A percentile compares a stretch with the other conserved stretches of the same genome.
Evolutionary conservation across 2,113 vertebrate genomes (phyloP).

Genomic region (Microcebus jonahi): DNA sequence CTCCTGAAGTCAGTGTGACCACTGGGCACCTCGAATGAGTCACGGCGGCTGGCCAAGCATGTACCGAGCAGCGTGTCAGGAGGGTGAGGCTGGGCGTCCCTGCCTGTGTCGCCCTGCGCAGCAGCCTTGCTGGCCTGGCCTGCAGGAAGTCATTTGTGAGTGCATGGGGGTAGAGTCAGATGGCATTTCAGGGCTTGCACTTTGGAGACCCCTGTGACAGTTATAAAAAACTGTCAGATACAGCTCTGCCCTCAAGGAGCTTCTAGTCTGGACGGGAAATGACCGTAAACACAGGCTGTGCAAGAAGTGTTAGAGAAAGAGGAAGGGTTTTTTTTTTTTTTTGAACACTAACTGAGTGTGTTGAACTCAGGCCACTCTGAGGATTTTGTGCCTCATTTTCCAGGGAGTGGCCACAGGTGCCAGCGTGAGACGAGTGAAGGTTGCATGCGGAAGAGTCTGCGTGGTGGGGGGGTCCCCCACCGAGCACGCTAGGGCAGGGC

Average conservation of each 20-base stretch:
- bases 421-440: too few relatives aligned
- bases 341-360: background rate
- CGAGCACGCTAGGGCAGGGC: rapidly evolving
- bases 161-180: background rate
- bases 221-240: rapidly evolving
- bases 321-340: background rate
- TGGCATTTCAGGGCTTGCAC: background rate
- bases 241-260: background rate
- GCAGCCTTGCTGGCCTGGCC: background rate
- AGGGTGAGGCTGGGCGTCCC: too few relatives aligned
- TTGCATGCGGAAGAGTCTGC: too few relatives aligned
- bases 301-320: rapidly evolving
- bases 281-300: rapidly evolving
- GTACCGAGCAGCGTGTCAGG: background rate
- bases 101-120: background rate
- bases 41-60: rapidly evolving
- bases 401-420: too few relatives aligned
- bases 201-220: rapidly evolving
- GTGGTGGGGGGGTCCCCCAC: rapidly evolving
- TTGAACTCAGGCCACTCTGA: background rate
- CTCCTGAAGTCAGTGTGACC: rapidly evolving
- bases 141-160: background rate
- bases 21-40: rapidly evolving
- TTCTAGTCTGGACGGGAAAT: background rate
- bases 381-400: background rate